These are phyloP conservation scores for Aplysina aerophoba DNA, from an alignment of 37 sponge, comb jelly and placozoan genomes.

Conservation along the genomic window DNA sequence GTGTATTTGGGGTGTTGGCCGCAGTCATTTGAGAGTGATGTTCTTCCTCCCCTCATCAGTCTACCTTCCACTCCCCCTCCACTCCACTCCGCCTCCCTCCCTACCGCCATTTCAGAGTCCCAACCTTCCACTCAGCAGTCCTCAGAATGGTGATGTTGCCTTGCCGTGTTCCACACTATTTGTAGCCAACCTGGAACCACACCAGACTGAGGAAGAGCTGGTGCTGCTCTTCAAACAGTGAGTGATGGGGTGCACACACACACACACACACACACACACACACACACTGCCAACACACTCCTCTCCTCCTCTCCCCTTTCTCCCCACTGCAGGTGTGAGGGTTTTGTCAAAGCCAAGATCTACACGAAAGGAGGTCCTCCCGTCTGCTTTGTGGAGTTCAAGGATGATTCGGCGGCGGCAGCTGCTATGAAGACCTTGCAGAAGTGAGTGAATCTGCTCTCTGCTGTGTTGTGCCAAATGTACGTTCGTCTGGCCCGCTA, in stretches of 20 bases:
- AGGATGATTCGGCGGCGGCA: constrained; percentile 57
- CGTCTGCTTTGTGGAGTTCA: constrained; percentile 20
- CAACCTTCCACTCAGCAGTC: too few relatives aligned
- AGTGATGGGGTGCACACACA: not conserved
- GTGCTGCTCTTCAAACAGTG: constrained; percentile 35
- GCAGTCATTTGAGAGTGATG: too few relatives aligned
- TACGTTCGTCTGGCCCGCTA: too few relatives aligned
- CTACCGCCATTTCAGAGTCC: too few relatives aligned
- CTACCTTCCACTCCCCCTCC: too few relatives aligned
- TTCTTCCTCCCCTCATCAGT: too few relatives aligned
- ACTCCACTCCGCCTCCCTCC: too few relatives aligned
- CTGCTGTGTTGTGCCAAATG: too few relatives aligned
- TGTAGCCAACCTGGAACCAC: constrained; percentile 75
- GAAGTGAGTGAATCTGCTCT: constrained; percentile 3
- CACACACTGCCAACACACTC: not conserved
- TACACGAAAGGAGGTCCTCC: constrained; percentile 21
- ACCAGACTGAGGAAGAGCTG: constrained; percentile 69
- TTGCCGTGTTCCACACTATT: constrained; percentile 65
- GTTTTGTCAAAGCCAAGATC: not conserved
- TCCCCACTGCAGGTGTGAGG: constrained; percentile 2
- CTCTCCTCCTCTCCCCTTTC: not conserved
- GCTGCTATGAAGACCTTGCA: constrained; percentile 62
- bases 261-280: too few relatives aligned
- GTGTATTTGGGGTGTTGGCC: too few relatives aligned
- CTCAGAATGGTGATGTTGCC: too few relatives aligned